Base-by-base conservation (phyloP, 2,888 invertebrate species). In the Nebria brevicollis region DNA sequence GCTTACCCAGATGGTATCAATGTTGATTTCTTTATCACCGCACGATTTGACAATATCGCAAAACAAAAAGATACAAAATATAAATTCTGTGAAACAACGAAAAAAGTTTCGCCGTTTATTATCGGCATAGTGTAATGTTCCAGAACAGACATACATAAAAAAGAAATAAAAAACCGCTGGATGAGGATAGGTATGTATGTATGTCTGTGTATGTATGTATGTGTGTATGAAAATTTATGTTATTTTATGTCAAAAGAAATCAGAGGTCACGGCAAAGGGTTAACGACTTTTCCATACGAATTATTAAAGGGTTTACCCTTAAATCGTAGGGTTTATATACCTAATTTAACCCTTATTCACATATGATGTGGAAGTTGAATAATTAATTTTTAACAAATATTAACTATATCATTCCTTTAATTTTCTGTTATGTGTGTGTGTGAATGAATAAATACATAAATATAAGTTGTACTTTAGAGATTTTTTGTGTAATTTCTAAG, bases 41-140 rank as follows among this genome's bases (percentile, higher is more conserved):
- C 54, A 15, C 25, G 66, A 66, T 70, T 70, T 70, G 70, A 70
- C 70, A 20, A 25, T 70, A 26, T 15, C 70, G 54, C 54, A 13
- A 54, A 54, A 54, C 54, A 13, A 54, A 54, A 54, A 8, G 54
- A 54, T 54, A 54, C 54, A 54, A 54, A 54, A 54, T 54, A 54
- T 7, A 54, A 54, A 54, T 54, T 54, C 4, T 54, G 54, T 54
- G 54, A 54, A 54, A 54, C 54, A 54, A 54, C 54, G 54, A 54
- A 54, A 54, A 54, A 54, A 54, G 54, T 54, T 54, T 3, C 54
- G 54, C 54, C 54, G 54, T 54, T 54, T 54, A 54, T 54, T 54
- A 54, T 54, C 54, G 54, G 54, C 54, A 54, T 13, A 54, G 54
- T 54, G 54, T 54, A 54, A 54, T 54, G 54, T 54, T 54, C 54